Conservation (phyloP, 1,140 invertebrate species). For the Polypedilum pembai region DNA sequence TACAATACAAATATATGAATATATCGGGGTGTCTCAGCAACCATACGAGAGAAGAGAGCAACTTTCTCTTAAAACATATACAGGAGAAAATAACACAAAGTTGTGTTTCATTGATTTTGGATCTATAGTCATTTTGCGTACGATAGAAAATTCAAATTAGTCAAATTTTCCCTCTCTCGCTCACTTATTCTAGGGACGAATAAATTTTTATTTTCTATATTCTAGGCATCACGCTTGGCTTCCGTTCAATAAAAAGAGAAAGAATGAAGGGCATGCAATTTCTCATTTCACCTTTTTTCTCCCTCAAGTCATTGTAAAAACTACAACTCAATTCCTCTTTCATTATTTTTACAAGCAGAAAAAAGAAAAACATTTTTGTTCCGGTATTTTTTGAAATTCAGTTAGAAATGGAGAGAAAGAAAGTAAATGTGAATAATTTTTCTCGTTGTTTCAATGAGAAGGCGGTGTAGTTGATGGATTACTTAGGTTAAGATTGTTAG, state of each 20-base stretch:
- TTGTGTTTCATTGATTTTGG: not conserved
- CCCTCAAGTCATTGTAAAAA: no score
- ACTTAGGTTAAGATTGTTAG: constrained; percentile 9
- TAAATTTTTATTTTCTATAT: not conserved
- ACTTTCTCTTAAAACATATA: not conserved
- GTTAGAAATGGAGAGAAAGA: not conserved
- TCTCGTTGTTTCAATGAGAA: not conserved
- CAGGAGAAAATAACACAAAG: not conserved
- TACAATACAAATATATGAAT: no score
- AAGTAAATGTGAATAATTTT: not conserved
- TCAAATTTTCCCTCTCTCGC: not conserved
- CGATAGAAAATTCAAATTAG: not conserved
- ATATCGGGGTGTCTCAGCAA: not conserved
- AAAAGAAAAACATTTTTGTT: not conserved
- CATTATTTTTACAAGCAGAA: not conserved
- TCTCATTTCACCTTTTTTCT: not conserved
- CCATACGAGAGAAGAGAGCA: not conserved
- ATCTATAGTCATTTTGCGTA: not conserved
- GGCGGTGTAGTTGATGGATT: not conserved
- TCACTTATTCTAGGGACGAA: not conserved
- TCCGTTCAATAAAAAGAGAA: not conserved
- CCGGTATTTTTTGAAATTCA: not conserved
- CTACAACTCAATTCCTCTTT: no score
- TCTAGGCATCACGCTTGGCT: not conserved
- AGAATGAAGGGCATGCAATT: not conserved